A percentile compares a stretch with the other conserved stretches of the same genome.
Evolutionary conservation across 2,113 vertebrate genomes (phyloP).

Genomic region (Jaculus jaculus): DNA sequence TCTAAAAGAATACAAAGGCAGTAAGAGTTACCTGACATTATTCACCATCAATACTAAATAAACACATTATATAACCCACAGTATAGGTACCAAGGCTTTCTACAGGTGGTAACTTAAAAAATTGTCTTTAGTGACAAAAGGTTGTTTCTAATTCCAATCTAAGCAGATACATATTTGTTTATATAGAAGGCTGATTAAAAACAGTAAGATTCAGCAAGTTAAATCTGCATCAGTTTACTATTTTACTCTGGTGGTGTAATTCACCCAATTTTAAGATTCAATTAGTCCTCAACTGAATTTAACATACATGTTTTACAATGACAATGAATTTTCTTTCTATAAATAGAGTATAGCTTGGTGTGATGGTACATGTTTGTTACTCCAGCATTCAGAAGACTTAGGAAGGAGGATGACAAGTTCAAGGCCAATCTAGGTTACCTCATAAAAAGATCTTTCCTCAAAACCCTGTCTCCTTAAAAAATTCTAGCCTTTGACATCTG

Average conservation of each 20-base stretch:
- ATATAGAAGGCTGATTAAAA: not conserved
- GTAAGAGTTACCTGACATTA: not conserved
- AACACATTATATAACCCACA: not conserved
- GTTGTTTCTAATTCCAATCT: slow-evolving; percentile 23
- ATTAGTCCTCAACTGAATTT: not conserved
- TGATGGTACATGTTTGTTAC: too few relatives aligned
- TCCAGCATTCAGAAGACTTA: not conserved
- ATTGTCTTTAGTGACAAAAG: not conserved
- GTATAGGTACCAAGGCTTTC: not conserved
- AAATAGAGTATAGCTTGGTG: not conserved
- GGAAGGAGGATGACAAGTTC: not conserved
- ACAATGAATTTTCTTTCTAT: not conserved
- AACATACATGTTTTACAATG: not conserved
- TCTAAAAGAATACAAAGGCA: not conserved
- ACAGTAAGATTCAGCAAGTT: not conserved
- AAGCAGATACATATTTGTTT: not conserved
- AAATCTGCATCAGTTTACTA: not conserved
- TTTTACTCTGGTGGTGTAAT: not conserved
- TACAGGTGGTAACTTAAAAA: not conserved
- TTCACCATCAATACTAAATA: not conserved
- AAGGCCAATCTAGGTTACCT: not conserved
- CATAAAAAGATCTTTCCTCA: not conserved
- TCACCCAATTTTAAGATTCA: not conserved
- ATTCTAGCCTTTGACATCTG: not conserved
- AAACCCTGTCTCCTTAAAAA: too few relatives aligned